Base-by-base conservation (phyloP, 2,113 vertebrate species). In the Accipiter cooperii region DNA sequence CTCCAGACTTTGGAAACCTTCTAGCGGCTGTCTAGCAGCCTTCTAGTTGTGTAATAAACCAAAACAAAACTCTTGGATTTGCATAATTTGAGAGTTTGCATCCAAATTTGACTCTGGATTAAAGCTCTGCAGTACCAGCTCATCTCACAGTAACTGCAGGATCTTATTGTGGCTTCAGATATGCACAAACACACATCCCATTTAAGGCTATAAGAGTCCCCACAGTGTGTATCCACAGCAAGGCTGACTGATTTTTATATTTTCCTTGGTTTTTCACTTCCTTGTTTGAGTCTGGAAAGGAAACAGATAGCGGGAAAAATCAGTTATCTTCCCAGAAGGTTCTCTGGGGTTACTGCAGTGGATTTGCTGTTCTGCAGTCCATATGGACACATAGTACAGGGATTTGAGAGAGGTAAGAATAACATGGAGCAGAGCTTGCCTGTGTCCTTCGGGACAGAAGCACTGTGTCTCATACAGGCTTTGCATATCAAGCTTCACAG, bases 381-480 rank as follows among this genome's bases (percentile, higher is more conserved):
- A 3, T n/a, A 26, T 0, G 5, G 58, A 54, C n/a, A 24, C 25
- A 17, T 40, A 63, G 57, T 17, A 34, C 0, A 0, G 47, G n/a
- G 33, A 25, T 17, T 58, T 22, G 9, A 58, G 25, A 77, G 42
- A 83, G 15, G 34, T 12, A 87, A 64, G 29, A 75, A 34, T 40
- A 71, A 66, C 49, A 79, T 17, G 69, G 68, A 89, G 25, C 34
- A 89, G 47, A 82, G 15, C 25, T 89, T 87, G 16, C 8, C 26
- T 38, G 10, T 29, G 8, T 68, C 52, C 49, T 84, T 49, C 13
- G 6, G 44, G 49, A n/a, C 3, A 87, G 26, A 65, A 14, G 5
- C 54, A 49, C 34, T 17, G 22, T 51, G 34, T 88, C 14, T 80
- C 33, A 34, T 13, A 24, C 2, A 9, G 33, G 44, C 25, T 84